Evolutionary conservation across 2,888 invertebrate species (phyloP), one percentile per base, ranked within the genome.

Genomic region (Hesperia comma): DNA sequence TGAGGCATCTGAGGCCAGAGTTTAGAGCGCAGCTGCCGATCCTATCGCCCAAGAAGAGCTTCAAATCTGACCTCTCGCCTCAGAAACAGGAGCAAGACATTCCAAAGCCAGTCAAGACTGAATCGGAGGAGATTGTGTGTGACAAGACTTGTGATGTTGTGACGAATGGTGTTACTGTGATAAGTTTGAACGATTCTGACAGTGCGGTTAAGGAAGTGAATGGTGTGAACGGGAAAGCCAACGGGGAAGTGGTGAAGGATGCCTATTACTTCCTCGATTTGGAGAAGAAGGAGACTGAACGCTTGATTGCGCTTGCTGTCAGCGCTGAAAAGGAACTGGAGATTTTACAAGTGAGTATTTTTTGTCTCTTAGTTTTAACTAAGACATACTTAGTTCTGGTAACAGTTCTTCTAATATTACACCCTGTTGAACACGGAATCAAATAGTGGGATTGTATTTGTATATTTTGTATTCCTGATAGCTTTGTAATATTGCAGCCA

Each of bases 1-100:
- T 98, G 71, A 94, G 97, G 84, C 97, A 97, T 86, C 87, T 98
- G 70, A 93, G 97, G 79, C 96, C 97, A 0, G 97, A 98, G 81
- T 98, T 98, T 82, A 93, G 97, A 21, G 97, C 97, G 0, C 97
- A 97, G 81, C 87, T 98, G 72, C 96, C 96, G 0, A 94, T 95
- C 19, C 85, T 94, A 40, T 95, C 94, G 41, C 94, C 95, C 26
- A 95, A 95, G 86, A 89, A 91, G 77, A 79, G 82, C 74, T 63
- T 81, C 7, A 91, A 87, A 70, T 72, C 79, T 12, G 90, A 89
- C 49, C 69, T 83, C 21, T 89, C 88, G 1, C 89, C 89, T 0
- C 82, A 83, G 58, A 89, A 90, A 72, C 81, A 82, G 58, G 89
- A 90, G 72, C 79, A 80, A 71, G 82, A 86, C 84, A 86, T 88